Percentiles rank a stretch among this genome's conserved stretches.
Evolutionary conservation across 2,113 vertebrate genomes (phyloP).

Genomic region (Chiloscyllium plagiosum): DNA sequence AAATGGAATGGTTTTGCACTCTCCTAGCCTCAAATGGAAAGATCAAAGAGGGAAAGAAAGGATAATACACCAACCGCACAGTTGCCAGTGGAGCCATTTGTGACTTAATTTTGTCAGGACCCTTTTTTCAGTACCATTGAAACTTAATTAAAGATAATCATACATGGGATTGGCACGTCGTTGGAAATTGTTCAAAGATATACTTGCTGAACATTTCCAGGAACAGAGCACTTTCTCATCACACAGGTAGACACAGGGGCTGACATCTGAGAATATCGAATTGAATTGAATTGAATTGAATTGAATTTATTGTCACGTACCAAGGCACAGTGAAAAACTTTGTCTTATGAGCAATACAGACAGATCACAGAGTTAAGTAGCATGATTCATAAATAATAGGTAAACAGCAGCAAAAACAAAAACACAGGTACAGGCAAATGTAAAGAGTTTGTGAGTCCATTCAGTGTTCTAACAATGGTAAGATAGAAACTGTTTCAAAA

Average conservation of each 20-base stretch:
- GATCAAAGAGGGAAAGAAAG: neutral
- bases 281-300: too few relatives aligned
- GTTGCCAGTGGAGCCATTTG: neutral
- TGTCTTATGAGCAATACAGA: too few relatives aligned
- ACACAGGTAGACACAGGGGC: neutral
- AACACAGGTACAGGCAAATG: too few relatives aligned
- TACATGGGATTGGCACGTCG: neutral
- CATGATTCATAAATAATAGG: too few relatives aligned
- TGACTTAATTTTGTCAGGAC: neutral
- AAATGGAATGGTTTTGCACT: too few relatives aligned
- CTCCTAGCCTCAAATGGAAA: neutral
- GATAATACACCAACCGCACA: neutral
- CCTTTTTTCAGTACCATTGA: neutral
- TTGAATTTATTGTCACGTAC: too few relatives aligned
- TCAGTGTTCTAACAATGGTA: too few relatives aligned
- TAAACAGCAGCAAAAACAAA: too few relatives aligned
- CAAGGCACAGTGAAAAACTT: too few relatives aligned
- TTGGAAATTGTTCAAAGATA: neutral
- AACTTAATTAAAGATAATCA: neutral
- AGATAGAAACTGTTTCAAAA: too few relatives aligned
- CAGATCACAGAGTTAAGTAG: too few relatives aligned
- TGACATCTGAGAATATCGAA: neutral
- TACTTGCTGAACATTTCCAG: neutral
- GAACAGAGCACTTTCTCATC: neutral
- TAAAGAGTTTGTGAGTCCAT: too few relatives aligned